phyloP scores from a whole-genome alignment of 30 jellyfish, hydroid and myxozoan species.

The Cassiopea xamachana region DNA sequence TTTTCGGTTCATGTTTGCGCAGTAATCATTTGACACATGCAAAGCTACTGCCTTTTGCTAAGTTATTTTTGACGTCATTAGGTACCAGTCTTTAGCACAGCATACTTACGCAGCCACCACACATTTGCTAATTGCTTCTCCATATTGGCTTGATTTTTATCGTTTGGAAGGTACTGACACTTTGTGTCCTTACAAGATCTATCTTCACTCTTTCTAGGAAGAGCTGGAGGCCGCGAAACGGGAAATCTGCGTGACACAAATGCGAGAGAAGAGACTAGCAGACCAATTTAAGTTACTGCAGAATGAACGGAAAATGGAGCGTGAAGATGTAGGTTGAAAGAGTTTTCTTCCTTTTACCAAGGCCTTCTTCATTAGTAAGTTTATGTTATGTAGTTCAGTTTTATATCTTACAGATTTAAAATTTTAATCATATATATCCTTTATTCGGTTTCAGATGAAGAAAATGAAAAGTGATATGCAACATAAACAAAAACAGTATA shows the following conservation, averaged over 20 bases:
- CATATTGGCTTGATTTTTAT: no score
- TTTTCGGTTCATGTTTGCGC: no score
- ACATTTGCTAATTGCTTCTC: no score
- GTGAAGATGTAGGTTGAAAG: slow-evolving; percentile 77
- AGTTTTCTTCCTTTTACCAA: background rate
- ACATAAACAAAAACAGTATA: slow-evolving; percentile 84
- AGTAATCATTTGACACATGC: no score
- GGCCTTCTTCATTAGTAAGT: no score
- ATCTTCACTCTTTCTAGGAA: slow-evolving; percentile 36
- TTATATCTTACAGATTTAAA: background rate
- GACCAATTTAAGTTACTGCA: slow-evolving; percentile 70
- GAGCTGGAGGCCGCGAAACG: slow-evolving; percentile 83
- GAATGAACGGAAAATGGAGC: slow-evolving; percentile 85
- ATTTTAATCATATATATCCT: background rate
- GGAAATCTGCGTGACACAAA: slow-evolving; percentile 75
- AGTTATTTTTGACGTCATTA: no score
- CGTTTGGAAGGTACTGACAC: no score
- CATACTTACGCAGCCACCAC: no score
- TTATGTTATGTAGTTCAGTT: no score
- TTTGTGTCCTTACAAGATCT: background rate
- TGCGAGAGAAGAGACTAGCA: slow-evolving; percentile 79
- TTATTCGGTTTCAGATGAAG: slow-evolving; percentile 49
- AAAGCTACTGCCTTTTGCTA: no score
- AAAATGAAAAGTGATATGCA: slow-evolving; percentile 93
- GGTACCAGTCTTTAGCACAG: no score